Percentiles rank a stretch among this genome's conserved stretches.
Evolutionary conservation across 2,113 vertebrate genomes (phyloP).

Genomic region (Chloebia gouldiae): DNA sequence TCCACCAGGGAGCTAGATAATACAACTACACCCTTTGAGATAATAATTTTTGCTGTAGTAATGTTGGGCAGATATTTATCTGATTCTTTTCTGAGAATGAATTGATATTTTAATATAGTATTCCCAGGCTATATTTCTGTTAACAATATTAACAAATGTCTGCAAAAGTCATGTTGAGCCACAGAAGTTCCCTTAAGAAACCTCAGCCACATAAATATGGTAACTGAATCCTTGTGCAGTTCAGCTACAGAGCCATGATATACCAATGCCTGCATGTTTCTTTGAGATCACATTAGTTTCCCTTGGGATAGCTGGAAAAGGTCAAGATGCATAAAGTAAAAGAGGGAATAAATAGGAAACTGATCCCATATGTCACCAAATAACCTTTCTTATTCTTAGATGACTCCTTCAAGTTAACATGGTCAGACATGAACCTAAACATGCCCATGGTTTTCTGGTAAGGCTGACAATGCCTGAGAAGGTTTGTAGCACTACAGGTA

Average conservation of each 20-base stretch:
- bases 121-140: not conserved
- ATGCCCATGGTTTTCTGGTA: not conserved
- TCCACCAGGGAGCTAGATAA: not conserved
- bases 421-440: not conserved
- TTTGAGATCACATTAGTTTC: not conserved
- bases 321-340: conserved; percentile 14
- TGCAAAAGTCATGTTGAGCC: not conserved
- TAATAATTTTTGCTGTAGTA: not conserved
- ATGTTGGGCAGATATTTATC: not conserved
- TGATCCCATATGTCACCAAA: not conserved
- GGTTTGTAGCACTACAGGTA: not conserved
- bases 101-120: not conserved
- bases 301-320: conserved; percentile 16
- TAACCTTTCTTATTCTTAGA: conserved; percentile 20
- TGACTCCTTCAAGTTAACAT: not conserved
- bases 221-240: not conserved
- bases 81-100: not conserved
- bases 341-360: conserved; percentile 3
- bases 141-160: not conserved
- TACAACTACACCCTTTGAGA: not conserved
- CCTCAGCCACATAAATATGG: not conserved
- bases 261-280: not conserved
- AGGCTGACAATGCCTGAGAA: not conserved
- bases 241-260: not conserved
- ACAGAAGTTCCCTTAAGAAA: not conserved